phyloP scores from a whole-genome alignment of 2,113 vertebrate species.

The Camelus bactrianus region DNA sequence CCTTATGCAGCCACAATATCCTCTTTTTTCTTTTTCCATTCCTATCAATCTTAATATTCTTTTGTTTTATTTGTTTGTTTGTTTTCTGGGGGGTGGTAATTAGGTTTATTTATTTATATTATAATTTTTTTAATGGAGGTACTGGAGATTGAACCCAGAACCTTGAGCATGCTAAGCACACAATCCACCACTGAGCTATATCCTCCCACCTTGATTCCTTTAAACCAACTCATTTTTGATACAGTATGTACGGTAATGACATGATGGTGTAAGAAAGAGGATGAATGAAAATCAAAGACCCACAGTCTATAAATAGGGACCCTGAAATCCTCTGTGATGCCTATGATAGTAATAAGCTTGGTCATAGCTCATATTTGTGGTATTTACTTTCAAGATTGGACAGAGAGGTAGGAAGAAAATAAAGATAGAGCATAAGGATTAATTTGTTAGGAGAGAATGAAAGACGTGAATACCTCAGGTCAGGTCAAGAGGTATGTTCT shows the following conservation, averaged over 20 bases:
- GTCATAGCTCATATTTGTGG: background rate
- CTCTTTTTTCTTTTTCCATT: background rate
- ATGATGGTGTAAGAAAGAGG: background rate
- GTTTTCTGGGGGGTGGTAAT: too few relatives aligned
- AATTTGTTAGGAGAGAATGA: slow-evolving; percentile 7
- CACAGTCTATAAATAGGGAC: background rate
- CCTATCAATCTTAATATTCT: background rate
- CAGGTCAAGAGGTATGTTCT: background rate
- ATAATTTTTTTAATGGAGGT: too few relatives aligned
- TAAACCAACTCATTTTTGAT: background rate
- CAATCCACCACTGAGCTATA: too few relatives aligned
- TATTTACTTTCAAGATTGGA: background rate
- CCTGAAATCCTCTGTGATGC: background rate
- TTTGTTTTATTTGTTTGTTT: too few relatives aligned
- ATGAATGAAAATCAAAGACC: background rate
- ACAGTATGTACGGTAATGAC: background rate
- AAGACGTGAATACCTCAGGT: background rate
- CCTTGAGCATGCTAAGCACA: too few relatives aligned
- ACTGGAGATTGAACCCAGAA: too few relatives aligned
- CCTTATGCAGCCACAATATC: background rate
- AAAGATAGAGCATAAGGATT: background rate
- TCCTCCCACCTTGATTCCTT: background rate
- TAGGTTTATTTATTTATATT: too few relatives aligned
- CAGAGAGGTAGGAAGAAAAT: background rate
- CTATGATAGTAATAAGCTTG: background rate